Conservation (phyloP, 1,140 invertebrate species). For the Elymnias hypermnestra region DNA sequence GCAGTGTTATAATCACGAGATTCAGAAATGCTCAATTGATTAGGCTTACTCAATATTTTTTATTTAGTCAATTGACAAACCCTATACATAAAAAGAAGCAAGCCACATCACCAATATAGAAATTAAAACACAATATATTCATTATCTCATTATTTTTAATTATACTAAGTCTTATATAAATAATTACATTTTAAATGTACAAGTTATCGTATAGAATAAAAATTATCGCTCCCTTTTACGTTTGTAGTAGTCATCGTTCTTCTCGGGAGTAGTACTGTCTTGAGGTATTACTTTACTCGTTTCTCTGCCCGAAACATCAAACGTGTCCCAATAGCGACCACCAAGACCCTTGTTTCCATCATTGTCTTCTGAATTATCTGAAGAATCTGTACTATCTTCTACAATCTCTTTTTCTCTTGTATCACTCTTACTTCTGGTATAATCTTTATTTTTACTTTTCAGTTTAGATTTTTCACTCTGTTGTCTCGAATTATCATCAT, state of each 20-base stretch:
- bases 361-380: constrained; percentile 12
- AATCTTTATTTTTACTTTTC: constrained; percentile 15
- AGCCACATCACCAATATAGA: no score
- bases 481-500: no score
- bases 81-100: no score
- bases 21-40: no score
- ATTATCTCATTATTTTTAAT: no score
- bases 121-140: no score
- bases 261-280: constrained; percentile 11
- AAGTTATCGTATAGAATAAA: no score
- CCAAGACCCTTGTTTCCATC: constrained; percentile 10
- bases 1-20: no score
- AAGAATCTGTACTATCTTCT: constrained; percentile 3
- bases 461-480: background rate
- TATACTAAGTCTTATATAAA: background rate
- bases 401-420: constrained; percentile 8
- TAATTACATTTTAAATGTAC: background rate
- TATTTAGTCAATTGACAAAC: no score
- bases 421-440: constrained; percentile 6
- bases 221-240: constrained; percentile 9
- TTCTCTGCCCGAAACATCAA: constrained; percentile 26
- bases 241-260: constrained; percentile 7
- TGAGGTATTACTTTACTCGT: constrained; percentile 5
- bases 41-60: no score
- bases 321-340: constrained; percentile 37